phyloP scores from a whole-genome alignment of 2,888 invertebrate species.

The Habroteleia sp. region DNA sequence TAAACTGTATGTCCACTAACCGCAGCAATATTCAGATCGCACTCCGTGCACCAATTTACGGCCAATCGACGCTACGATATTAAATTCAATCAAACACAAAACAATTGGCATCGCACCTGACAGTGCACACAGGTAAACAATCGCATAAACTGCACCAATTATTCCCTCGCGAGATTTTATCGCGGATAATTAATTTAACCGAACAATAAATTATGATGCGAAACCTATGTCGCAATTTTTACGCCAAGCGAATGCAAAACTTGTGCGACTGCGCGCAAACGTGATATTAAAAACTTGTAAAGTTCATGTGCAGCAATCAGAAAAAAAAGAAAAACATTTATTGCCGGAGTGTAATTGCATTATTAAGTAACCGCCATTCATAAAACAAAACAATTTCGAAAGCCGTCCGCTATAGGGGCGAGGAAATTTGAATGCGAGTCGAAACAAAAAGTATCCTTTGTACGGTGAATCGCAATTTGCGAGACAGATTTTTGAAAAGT shows the following conservation, averaged over 20 bases:
- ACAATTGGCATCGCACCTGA: too few relatives aligned
- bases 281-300: constrained; percentile 22
- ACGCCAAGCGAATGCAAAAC: constrained; percentile 1
- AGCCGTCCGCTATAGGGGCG: not conserved
- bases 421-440: too few relatives aligned
- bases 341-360: constrained; percentile 12
- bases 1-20: constrained; percentile 1
- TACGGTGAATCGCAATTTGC: constrained; percentile 3
- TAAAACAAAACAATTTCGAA: constrained; percentile 36
- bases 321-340: constrained; percentile 37
- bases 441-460: not conserved
- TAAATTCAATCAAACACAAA: too few relatives aligned
- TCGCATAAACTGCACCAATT: too few relatives aligned
- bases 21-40: constrained; percentile 12
- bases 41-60: constrained; percentile 23
- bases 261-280: not conserved
- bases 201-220: too few relatives aligned
- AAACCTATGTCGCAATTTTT: not conserved
- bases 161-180: too few relatives aligned
- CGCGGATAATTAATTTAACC: too few relatives aligned
- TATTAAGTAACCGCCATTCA: constrained; percentile 34
- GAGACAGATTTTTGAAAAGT: constrained; percentile 25
- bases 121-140: too few relatives aligned
- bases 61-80: not conserved
- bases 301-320: constrained; percentile 7